Percentiles rank a stretch among this genome's conserved stretches.
These are phyloP conservation scores for Agrotis clavis DNA, from an alignment of 2,888 invertebrate species.

Conservation along the genomic window DNA sequence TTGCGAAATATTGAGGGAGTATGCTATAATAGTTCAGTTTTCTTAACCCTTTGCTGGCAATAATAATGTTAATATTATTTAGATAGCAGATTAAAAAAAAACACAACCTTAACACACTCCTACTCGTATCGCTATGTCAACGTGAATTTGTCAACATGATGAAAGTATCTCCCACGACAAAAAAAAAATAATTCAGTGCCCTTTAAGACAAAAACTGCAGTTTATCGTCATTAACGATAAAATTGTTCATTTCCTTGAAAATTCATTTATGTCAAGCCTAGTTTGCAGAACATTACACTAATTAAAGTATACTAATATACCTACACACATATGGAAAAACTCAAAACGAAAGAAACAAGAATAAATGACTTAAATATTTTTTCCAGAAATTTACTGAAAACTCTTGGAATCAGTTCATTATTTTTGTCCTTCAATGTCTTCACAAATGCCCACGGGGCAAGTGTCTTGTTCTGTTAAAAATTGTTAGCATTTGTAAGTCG, in stretches of 20 bases:
- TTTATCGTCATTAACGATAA: not conserved
- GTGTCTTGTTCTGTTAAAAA: not conserved
- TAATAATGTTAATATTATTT: too few species aligned
- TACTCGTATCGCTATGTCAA: too few species aligned
- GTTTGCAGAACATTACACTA: not conserved
- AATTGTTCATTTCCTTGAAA: not conserved
- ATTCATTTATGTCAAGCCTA: not conserved
- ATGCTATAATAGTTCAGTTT: too few species aligned
- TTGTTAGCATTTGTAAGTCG: not conserved
- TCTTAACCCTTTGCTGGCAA: too few species aligned
- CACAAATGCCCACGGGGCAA: conserved; percentile 5
- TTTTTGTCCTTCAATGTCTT: conserved; percentile 1
- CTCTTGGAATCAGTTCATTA: not conserved
- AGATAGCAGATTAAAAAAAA: too few species aligned
- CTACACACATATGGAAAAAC: not conserved
- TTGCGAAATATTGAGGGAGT: not conserved
- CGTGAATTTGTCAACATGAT: too few species aligned
- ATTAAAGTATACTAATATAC: not conserved
- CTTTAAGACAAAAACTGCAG: too few species aligned
- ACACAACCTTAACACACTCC: too few species aligned
- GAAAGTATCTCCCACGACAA: too few species aligned
- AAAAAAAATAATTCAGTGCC: not conserved
- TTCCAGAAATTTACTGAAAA: not conserved
- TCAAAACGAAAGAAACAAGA: not conserved
- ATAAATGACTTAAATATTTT: not conserved